Base-by-base conservation (phyloP, 1,140 invertebrate species). In the Rhyacophila brunnea region DNA sequence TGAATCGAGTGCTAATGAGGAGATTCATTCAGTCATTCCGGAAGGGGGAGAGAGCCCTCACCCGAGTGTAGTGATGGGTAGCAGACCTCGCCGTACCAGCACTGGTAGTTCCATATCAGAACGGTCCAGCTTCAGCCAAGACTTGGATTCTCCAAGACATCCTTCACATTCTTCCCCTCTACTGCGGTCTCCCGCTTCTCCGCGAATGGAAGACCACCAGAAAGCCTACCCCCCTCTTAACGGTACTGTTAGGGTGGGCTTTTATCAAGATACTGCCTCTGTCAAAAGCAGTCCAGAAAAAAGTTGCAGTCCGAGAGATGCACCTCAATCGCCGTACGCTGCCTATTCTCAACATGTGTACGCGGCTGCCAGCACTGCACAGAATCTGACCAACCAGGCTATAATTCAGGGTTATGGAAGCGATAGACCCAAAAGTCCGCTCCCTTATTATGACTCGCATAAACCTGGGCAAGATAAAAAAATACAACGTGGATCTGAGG, bases 191-290 rank as follows among this genome's bases (percentile, higher is more conserved):
- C 82, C 86, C 1, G 83, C 83, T 0, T 83, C 82, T 0, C 82
- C 81, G 0, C 76, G 81, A 62, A 78, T 74, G 0, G 79, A 81
- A 35, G 81, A 83, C 51, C 80, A 83, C 59, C 83, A 81, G 57
- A 85, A 85, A 64, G 81, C 82, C 59, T 85, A 85, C 42, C 82
- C 86, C 0, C 84, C 86, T 5, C 78, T 87, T 14, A 88, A 87
- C 70, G 87, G 86, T 1, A 83, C 87, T 14, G 85, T 90, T 2
- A 81, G 87, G 58, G 87, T 88, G 34, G 87, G 87, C 2, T 90
- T 90, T 68, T 90, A 90, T 70, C 87, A 90, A 72, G 88, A 90
- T 61, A 89, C 86, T 0, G 85, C 84, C 17, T 85, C 84, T 44
- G 83, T 84, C 1, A 86, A 86, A 73, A 86, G 84, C 62, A 87